These are phyloP conservation scores for Telmatochromis sp. DNA, from an alignment of 2,113 vertebrate species.

Conservation along the genomic window DNA sequence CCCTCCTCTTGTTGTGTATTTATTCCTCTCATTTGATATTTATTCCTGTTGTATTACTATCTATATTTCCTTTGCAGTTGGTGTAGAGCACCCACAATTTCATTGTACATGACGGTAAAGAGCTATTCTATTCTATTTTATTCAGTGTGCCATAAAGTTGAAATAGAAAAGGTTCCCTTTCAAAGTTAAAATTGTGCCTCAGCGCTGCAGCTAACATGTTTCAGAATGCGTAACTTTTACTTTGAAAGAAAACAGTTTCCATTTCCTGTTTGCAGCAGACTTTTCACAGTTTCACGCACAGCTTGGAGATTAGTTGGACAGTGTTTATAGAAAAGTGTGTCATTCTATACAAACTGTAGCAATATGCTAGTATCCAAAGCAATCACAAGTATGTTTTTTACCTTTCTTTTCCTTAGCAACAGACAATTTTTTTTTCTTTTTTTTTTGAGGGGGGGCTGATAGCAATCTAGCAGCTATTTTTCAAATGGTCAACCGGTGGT, in stretches of 20 bases:
- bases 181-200: not conserved
- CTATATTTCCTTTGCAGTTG: not conserved
- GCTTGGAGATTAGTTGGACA: not conserved
- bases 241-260: not conserved
- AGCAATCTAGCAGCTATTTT: not conserved
- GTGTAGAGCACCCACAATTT: not conserved
- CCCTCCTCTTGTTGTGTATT: not conserved
- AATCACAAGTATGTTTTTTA: not conserved
- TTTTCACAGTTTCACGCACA: not conserved
- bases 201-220: not conserved
- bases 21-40: not conserved
- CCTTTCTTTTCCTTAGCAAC: not conserved
- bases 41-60: not conserved
- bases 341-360: not conserved
- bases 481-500: not conserved
- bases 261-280: not conserved
- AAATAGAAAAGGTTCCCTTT: not conserved
- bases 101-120: not conserved
- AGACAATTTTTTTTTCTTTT: not conserved
- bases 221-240: not conserved
- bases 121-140: not conserved
- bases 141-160: not conserved
- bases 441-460: not conserved
- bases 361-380: rapidly evolving
- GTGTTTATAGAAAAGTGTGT: not conserved